Evolutionary conservation across 92 coral and sea anemone species (phyloP), one percentile per base, ranked within the genome.

Genomic region (Palythoa heliodiscus): DNA sequence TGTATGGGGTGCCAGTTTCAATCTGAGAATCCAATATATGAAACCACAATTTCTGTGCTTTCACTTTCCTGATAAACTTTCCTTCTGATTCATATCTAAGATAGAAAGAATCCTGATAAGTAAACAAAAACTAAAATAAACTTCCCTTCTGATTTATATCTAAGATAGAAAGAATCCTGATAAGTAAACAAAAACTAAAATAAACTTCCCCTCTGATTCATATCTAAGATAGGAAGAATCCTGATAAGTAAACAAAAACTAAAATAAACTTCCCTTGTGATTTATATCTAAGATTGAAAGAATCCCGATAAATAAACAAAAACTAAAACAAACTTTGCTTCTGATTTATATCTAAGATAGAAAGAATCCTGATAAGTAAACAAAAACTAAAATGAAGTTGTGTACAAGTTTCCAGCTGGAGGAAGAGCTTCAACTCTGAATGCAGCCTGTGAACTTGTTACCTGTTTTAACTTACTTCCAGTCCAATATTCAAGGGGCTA

Each of bases 1-100:
- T 94, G 71, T 96, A 96, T 7, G 99, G 99, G 2, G 98, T 96
- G 12, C 99, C 99, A n/a, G 99, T 96, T 74, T 96, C 99, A 29
- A 88, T 91, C 87, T 96, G 99, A 3, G 99, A 92, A 55, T 96
- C 95, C 71, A 94, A 76, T 81, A 96, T 94, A 25, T 95, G 95
- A 89, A 91, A 95, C 98, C 98, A 96, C 83, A 96, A 74, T 82
- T 92, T 96, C 91, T 96, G 99, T 52, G 99, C 98, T 67, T 90
- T 91, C 54, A 96, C 76, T 86, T 93, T 97, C 60, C 92, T 91
- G 67, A 92, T 77, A 71, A 87, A 96, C 82, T 86, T 90, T 22
- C 96, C 96, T 71, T 96, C 82, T 16, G 91, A 69, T 86, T 96
- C 99, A 83, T 96, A 96, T 58, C 98, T 96, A 69, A 38, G 81